Base-by-base conservation (phyloP, 1,140 invertebrate species). In the Rhopalosiphum maidis region DNA sequence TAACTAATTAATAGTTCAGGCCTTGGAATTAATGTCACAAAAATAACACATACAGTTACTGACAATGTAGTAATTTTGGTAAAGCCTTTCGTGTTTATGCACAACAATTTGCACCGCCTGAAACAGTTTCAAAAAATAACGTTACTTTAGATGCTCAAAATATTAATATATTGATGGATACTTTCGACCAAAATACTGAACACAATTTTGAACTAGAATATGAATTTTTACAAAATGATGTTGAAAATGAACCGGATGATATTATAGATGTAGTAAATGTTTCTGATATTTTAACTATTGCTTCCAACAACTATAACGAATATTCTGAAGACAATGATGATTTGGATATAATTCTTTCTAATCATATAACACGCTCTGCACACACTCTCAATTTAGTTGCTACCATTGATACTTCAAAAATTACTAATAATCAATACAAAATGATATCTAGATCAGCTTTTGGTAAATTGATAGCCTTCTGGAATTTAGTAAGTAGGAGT, bases 271-370 rank as follows among this genome's bases (percentile, higher is more conserved):
- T n/a, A 68, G 60, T 68, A 4, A 15, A 68, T 68, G 60, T 68
- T 68, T 68, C 60, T n/a, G 30, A 68, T 68, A 68, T 68, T 68
- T 68, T 68, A 68, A 68, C 35, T 82, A 82, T 82, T 37, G 22
- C 35, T 82, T 82, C 77, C 18, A 82, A 82, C 35, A 82, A 82
- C 35, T 82, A 82, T 22, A 37, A 37, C 37, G 35, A 22, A 82
- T 82, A 82, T 82, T 82, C 35, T 37, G 77, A 82, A 82, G 77
- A 82, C 77, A 82, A 23, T 37, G 77, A 82, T 82, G 35, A 82
- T 82, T 82, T 82, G 35, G 18, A 82, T 37, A 37, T 82, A 82
- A 21, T 82, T 22, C 35, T 82, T 82, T 37, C 35, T 82, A 82
- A 82, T 23, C 77, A 82, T 82, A 82, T 60, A 82, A 37, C 77